Conservation (phyloP, 2,797 vertebrate genomes). For the Staurois parvus region DNA sequence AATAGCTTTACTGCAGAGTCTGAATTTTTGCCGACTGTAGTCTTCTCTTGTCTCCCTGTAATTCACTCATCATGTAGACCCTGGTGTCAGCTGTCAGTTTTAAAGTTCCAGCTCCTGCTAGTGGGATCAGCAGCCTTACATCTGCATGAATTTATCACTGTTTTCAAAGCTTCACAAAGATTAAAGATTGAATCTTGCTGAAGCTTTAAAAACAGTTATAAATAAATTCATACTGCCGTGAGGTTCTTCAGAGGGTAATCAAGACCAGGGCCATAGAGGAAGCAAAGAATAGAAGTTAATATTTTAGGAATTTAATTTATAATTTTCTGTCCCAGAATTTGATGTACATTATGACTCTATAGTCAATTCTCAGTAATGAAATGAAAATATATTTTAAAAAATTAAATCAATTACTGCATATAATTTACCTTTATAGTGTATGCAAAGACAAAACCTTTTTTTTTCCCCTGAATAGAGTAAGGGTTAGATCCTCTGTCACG, state of each 20-base stretch:
- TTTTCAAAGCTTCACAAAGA: conserved; percentile 14
- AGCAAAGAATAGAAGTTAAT: neutral
- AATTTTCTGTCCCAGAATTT: neutral
- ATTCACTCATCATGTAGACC: conserved; percentile 1
- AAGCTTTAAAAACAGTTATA: conserved; percentile 12
- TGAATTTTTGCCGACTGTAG: neutral
- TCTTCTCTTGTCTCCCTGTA: neutral
- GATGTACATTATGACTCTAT: neutral
- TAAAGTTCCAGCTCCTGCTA: conserved; percentile 2
- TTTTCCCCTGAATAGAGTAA: too few relatives aligned
- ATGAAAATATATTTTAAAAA: neutral
- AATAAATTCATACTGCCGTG: neutral
- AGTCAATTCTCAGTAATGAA: neutral
- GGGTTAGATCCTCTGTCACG: too few relatives aligned
- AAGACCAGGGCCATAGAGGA: neutral
- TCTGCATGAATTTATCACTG: conserved; percentile 27
- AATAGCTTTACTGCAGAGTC: neutral
- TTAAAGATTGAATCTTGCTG: neutral
- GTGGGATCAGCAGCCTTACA: conserved; percentile 6
- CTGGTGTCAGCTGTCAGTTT: neutral
- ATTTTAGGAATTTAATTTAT: neutral
- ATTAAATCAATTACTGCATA: too few relatives aligned
- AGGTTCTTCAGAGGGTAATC: conserved; percentile 7
- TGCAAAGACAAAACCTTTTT: too few relatives aligned
- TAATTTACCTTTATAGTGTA: too few relatives aligned